Base-by-base conservation (phyloP, 2,797 vertebrate genomes). In the Tapera naevia region DNA sequence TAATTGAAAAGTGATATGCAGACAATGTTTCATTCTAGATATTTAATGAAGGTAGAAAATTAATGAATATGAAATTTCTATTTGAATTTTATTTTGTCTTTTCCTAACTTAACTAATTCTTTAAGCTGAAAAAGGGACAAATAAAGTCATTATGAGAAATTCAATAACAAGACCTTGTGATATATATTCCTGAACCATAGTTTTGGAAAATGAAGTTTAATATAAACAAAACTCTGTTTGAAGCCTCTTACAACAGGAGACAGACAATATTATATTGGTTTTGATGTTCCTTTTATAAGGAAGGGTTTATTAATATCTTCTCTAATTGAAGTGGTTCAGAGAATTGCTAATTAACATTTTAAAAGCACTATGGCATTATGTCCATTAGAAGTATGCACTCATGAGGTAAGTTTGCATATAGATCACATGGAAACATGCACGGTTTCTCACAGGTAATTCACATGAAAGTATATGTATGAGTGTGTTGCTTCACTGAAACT, bases 261-360 rank as follows among this genome's bases (percentile, higher is more conserved):
- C 94, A 73, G 83, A 46, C 92, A 56, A 60, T 69, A 92, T 93
- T 93, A 94, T 28, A 13, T 57, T 85, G 86, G 4, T 91, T 96
- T 96, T 96, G 91, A 96, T 94, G 94, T 94, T 96, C 41, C 71
- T 93, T 90, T 82, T 92, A 64, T 81, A 86, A 83, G 88, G 83
- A 90, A 94, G 86, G 64, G 56, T 94, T 90, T 96, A 82, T 87
- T 94, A 96, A 91, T 96, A 90, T 43, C 41, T 88, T 80, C 67
- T 95, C 21, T 93, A 93, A 92, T 95, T 96, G 90, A 95, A 97
- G 89, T 94, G 94, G 82, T 94, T 96, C 37, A 90, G 91, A 76
- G 70, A 93, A 92, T 86, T 91, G 43, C 94, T 90, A 93, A 93
- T 97, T 95, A 93, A 37, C 85, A 90, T 90, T 90, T 91, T 91